Evolutionary conservation across 2,113 vertebrate species (phyloP).

Genomic region (Cairina moschata): DNA sequence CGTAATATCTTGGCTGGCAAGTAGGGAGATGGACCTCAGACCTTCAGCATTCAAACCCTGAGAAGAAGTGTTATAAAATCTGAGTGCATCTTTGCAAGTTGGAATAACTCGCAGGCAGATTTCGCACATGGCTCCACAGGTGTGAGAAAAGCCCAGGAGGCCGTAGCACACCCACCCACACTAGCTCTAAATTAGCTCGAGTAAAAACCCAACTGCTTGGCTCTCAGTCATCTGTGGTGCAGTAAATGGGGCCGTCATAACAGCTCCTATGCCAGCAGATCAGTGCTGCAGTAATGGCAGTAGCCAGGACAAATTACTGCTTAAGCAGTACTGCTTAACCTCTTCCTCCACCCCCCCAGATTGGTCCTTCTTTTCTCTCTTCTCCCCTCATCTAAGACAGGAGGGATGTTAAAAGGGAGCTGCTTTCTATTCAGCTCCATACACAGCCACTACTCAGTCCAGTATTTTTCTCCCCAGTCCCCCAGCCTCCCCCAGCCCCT

Average conservation of each 20-base stretch:
- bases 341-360: background rate
- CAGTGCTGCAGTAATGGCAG: background rate
- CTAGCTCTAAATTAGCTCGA: background rate
- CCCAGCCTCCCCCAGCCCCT: background rate
- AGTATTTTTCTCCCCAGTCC: background rate
- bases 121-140: background rate
- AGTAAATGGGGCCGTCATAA: fast-evolving
- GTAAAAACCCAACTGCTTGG: background rate
- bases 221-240: background rate
- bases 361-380: background rate
- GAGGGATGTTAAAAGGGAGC: background rate
- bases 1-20: background rate
- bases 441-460: background rate
- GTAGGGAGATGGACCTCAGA: background rate
- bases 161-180: background rate
- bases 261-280: background rate
- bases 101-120: background rate
- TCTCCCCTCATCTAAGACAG: background rate
- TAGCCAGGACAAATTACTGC: background rate
- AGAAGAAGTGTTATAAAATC: background rate
- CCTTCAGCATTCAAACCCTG: background rate
- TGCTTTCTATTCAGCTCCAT: background rate
- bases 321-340: background rate
- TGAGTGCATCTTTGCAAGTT: background rate
- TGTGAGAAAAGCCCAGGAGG: background rate